These are phyloP conservation scores for Platyscapa corneri DNA, from an alignment of 1,140 invertebrate species.

Conservation along the genomic window DNA sequence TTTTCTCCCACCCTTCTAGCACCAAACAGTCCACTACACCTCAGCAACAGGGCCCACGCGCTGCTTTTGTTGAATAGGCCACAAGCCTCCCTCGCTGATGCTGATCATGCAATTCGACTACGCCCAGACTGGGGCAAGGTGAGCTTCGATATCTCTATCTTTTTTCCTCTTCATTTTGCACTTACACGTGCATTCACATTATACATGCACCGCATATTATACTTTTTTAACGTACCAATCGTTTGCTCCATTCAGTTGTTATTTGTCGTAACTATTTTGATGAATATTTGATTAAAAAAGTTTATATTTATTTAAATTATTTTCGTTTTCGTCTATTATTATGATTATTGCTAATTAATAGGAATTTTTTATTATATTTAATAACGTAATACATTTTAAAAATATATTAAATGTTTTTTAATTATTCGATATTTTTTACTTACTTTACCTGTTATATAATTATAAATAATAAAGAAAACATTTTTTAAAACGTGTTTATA, in stretches of 20 bases:
- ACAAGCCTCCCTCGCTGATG: conserved; percentile 82
- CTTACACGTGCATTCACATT: neutral
- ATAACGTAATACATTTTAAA: too few species aligned
- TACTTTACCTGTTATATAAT: neutral
- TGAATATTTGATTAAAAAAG: neutral
- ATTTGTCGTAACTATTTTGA: neutral
- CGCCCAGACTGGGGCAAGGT: conserved; percentile 85
- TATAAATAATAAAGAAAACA: neutral
- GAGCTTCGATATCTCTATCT: conserved; percentile 53
- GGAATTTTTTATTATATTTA: too few species aligned
- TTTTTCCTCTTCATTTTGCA: neutral
- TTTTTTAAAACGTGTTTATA: conserved; percentile 57
- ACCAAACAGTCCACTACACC: conserved; percentile 80
- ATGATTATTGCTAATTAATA: too few species aligned
- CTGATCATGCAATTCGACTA: conserved; percentile 79
- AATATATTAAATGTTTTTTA: too few species aligned
- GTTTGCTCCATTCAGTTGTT: neutral
- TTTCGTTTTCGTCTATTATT: too few species aligned
- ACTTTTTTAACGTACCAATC: neutral
- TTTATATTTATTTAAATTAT: neutral
- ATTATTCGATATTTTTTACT: neutral
- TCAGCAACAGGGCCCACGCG: conserved; percentile 81
- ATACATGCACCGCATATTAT: neutral
- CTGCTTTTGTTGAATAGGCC: conserved; percentile 78
- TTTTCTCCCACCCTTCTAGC: conserved; percentile 74